phyloP scores from a whole-genome alignment of 2,797 vertebrate species.

The Poeciliopsis turneri region DNA sequence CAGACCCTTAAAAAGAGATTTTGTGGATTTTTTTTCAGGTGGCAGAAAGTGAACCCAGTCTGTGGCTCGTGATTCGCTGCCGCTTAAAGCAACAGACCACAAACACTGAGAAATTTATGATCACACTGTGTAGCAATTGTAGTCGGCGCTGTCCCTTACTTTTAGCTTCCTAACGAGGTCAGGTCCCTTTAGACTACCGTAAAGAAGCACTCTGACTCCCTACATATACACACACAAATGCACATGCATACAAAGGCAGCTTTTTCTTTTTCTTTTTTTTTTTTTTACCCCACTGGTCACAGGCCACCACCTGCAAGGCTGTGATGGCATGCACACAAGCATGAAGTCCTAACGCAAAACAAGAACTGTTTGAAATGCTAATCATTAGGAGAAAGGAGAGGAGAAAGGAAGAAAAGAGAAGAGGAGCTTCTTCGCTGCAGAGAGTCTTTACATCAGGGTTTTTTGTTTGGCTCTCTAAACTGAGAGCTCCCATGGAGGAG shows the following conservation, averaged over 20 bases:
- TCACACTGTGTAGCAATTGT: constrained; percentile 48
- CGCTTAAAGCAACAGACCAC: constrained; percentile 47
- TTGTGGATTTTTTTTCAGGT: constrained; percentile 69
- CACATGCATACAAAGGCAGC: constrained; percentile 33
- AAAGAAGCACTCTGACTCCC: constrained; percentile 28
- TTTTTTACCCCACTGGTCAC: constrained; percentile 58
- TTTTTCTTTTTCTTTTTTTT: constrained; percentile 7
- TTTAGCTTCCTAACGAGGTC: constrained; percentile 61
- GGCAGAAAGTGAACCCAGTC: constrained; percentile 57
- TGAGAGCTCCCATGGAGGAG: constrained; percentile 68
- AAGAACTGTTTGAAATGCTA: constrained; percentile 83
- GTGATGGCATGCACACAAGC: constrained; percentile 70
- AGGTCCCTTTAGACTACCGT: constrained; percentile 55
- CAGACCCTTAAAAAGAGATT: constrained; percentile 69
- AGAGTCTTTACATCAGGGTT: constrained; percentile 75
- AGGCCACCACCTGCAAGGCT: constrained; percentile 77
- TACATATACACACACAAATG: constrained; percentile 25
- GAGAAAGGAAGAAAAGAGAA: constrained; percentile 10
- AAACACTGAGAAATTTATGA: constrained; percentile 64
- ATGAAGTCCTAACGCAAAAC: constrained; percentile 75
- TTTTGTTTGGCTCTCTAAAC: constrained; percentile 74
- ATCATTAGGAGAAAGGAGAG: constrained; percentile 64
- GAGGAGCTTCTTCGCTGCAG: constrained; percentile 65
- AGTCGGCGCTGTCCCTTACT: constrained; percentile 36
- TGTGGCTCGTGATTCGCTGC: constrained; percentile 44